These are phyloP conservation scores for Piaya cayana DNA, from an alignment of 2,113 vertebrate species.

Conservation along the genomic window DNA sequence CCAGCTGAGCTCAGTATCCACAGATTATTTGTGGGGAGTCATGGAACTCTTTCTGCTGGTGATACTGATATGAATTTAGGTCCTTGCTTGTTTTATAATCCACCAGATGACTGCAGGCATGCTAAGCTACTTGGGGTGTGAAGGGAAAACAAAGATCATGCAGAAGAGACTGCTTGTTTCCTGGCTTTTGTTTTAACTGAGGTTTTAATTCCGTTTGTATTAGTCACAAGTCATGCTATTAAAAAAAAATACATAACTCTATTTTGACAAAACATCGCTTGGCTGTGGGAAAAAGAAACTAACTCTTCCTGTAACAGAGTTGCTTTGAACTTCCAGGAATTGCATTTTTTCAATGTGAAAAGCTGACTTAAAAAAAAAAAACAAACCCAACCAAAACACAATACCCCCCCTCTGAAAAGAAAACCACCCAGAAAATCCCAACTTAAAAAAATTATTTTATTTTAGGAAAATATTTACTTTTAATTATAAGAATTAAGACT, in stretches of 20 bases:
- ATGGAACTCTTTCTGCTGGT: background rate
- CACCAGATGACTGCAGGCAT: background rate
- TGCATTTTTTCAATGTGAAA: background rate
- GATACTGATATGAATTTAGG: background rate
- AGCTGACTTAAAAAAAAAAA: background rate
- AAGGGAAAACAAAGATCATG: background rate
- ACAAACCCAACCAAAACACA: too few relatives aligned
- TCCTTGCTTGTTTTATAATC: background rate
- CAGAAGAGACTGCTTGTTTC: background rate
- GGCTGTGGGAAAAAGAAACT: background rate
- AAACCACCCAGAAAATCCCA: too few relatives aligned
- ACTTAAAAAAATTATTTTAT: background rate
- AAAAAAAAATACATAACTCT: background rate
- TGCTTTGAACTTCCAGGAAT: background rate
- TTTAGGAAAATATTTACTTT: background rate
- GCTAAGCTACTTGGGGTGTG: accelerated
- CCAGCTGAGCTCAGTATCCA: background rate
- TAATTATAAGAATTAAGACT: background rate
- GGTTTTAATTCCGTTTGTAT: background rate
- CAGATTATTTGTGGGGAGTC: accelerated
- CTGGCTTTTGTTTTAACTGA: background rate
- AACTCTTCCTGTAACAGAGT: background rate
- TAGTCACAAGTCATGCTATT: background rate
- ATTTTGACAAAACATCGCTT: background rate
- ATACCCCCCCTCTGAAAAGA: too few relatives aligned